Evolutionary conservation across 1,140 invertebrate species (phyloP), one percentile per base, ranked within the genome.

Genomic region (Cyrtorhinus lividipennis): DNA sequence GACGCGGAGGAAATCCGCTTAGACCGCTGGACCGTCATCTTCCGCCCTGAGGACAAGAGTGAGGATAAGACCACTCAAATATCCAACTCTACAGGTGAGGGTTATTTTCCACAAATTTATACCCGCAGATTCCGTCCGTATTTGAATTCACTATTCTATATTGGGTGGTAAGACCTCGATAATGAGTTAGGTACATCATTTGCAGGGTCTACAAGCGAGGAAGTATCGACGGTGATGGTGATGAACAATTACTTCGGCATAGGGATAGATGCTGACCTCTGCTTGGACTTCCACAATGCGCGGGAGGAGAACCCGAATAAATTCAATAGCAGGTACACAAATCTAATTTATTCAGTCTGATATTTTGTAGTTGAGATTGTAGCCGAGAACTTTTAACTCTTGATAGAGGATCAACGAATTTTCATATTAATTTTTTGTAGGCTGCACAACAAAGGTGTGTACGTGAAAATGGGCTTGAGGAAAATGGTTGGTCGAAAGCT

Each of bases 171-270:
- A n/a, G n/a, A n/a, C n/a, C n/a, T n/a, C n/a, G n/a, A n/a, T n/a
- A n/a, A n/a, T n/a, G n/a, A n/a, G n/a, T n/a, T 80, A 78, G 30
- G 30, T 38, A 38, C 5, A 8, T 38, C 30, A 5, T 15, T 53
- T 71, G 78, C 80, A 69, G 87, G 85, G 61, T 85, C 87, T 59
- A 94, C 94, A 67, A 97, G 91, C 73, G 96, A 99, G 78, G 96
- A 99, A 74, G 97, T 96, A 76, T 95, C 95, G 5, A 91, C 95
- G 73, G 99, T 99, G 72, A 94, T 94, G 71, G 96, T 99, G 23
- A 99, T 99, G 96, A 99, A 99, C 79, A 99, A 99, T 78, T 99
- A 99, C 75, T 98, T 99, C 77, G 96, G 96, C 10, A 98, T 99
- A 74, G 96, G 96, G 25, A 88, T 99, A 65, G 96, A 99, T 78